Percentiles rank a stretch among this genome's conserved stretches.
These are phyloP conservation scores for Gryllus longicercus DNA, from an alignment of 2,888 invertebrate genomes.

Conservation along the genomic window DNA sequence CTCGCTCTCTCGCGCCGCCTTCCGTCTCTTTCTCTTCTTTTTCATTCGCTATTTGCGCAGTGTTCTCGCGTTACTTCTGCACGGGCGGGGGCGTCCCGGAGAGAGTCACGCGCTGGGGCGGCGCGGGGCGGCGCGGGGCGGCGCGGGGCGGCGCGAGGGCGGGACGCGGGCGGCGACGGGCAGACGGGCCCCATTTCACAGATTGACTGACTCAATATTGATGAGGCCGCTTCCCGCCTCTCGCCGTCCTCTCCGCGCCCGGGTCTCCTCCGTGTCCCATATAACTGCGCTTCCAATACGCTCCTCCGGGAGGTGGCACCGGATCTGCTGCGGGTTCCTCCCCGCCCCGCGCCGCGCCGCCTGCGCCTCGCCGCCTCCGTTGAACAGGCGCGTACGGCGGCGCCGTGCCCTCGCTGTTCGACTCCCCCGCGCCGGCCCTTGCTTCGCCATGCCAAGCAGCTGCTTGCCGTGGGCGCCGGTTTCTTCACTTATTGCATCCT, in stretches of 20 bases:
- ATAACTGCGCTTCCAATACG: constrained; percentile 8
- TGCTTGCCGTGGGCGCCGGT: no score
- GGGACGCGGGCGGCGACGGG: background rate
- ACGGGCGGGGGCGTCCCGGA: background rate
- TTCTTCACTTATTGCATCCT: no score
- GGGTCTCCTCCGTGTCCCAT: background rate
- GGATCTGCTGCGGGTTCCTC: background rate
- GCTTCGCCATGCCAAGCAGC: no score
- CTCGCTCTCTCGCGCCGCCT: background rate
- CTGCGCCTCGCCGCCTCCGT: background rate
- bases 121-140: background rate
- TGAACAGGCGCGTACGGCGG: background rate
- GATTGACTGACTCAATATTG: constrained; percentile 32
- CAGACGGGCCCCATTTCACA: constrained; percentile 28
- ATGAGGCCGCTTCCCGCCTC: constrained; percentile 24
- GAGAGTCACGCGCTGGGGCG: background rate
- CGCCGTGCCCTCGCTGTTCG: background rate
- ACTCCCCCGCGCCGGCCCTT: background rate
- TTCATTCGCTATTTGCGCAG: constrained; percentile 17
- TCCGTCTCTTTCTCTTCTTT: background rate
- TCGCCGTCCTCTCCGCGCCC: background rate
- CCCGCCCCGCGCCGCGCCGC: background rate
- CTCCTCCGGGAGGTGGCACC: background rate
- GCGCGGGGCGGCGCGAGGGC: constrained; percentile 8
- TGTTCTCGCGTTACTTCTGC: constrained; percentile 17